Conservation (phyloP, 1,140 invertebrate species). For the Pseudomyrmex flavicornis region DNA sequence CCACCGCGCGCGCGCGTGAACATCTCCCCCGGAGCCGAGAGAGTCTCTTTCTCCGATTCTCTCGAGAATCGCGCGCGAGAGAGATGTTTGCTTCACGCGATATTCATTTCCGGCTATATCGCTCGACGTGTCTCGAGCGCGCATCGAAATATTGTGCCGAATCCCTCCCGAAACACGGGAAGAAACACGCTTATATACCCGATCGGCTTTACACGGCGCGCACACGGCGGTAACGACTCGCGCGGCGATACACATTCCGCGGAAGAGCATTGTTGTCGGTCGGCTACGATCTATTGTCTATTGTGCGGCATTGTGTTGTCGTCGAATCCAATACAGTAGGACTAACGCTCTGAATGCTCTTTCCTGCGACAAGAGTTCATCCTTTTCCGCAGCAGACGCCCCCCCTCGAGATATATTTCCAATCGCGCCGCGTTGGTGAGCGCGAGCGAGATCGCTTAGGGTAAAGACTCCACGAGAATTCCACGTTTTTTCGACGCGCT, state of each 20-base stretch:
- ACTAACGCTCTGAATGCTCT: conserved; percentile 38
- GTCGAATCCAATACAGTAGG: conserved; percentile 29
- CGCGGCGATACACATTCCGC: conserved; percentile 42
- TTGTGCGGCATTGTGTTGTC: conserved; percentile 37
- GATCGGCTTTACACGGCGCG: conserved; percentile 20
- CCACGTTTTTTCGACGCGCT: neutral
- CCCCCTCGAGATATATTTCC: conserved; percentile 5
- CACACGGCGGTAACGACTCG: conserved; percentile 1
- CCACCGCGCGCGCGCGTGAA: neutral
- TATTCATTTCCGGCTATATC: conserved; percentile 29
- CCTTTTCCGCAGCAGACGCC: conserved; percentile 20
- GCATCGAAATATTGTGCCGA: conserved; percentile 45
- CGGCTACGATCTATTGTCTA: conserved; percentile 47
- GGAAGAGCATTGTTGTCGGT: conserved; percentile 46
- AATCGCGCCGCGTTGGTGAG: neutral
- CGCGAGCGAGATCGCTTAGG: conserved; percentile 16
- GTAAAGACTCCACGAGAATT: conserved; percentile 9
- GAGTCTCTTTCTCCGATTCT: neutral
- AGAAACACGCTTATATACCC: conserved; percentile 10
- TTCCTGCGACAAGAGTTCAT: conserved; percentile 27
- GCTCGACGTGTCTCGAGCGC: neutral
- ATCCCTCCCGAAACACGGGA: conserved; percentile 15
- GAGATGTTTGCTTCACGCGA: too few relatives aligned
- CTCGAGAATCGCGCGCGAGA: neutral
- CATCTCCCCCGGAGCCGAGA: neutral